Percentiles rank a stretch among this genome's conserved stretches.
These are phyloP conservation scores for Mythimna vitellina DNA, from an alignment of 2,888 invertebrate species.

Conservation along the genomic window DNA sequence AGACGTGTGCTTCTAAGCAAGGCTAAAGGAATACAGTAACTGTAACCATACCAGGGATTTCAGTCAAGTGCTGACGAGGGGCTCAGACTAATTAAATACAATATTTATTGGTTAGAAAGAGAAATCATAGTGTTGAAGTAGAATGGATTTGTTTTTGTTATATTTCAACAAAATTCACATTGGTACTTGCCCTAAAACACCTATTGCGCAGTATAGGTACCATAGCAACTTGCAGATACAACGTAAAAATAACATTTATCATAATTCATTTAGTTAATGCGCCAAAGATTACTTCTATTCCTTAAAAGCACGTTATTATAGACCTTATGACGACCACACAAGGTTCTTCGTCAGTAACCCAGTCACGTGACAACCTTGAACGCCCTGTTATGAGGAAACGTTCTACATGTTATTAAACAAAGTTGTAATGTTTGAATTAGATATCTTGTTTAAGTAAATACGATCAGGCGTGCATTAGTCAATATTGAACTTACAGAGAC, in stretches of 20 bases:
- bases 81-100: too few species aligned
- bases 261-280: neutral
- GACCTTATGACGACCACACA: conserved; percentile 2
- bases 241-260: conserved; percentile 22
- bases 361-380: conserved; percentile 42
- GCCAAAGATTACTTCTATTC: neutral
- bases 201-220: conserved; percentile 2
- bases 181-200: neutral
- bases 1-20: too few species aligned
- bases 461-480: conserved; percentile 10
- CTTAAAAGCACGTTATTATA: neutral
- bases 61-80: too few species aligned
- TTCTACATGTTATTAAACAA: conserved; percentile 38
- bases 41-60: too few species aligned
- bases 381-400: conserved; percentile 35
- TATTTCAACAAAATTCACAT: too few species aligned
- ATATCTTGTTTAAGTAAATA: conserved; percentile 7
- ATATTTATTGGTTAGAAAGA: too few species aligned
- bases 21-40: too few species aligned
- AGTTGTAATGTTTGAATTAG: neutral
- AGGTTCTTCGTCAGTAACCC: conserved; percentile 5
- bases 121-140: too few species aligned
- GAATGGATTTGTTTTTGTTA: too few species aligned
- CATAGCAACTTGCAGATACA: neutral
- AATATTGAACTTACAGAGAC: too few species aligned